Evolutionary conservation across 2,888 invertebrate genomes (phyloP).

Genomic region (Chydorus sphaericus): DNA sequence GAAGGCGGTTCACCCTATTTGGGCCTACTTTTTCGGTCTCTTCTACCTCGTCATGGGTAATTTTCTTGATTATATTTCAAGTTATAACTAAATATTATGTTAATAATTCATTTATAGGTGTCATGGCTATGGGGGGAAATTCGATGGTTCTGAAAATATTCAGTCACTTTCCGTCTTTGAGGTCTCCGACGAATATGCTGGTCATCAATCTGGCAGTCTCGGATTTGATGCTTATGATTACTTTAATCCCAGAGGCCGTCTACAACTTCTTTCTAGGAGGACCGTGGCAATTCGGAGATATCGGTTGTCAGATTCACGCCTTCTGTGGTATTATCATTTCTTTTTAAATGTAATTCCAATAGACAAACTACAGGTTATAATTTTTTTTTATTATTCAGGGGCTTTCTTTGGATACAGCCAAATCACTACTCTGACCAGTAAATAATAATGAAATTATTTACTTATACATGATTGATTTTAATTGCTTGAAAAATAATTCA

Average conservation of each 20-base stretch:
- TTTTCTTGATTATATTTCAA: no score
- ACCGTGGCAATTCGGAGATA: constrained; percentile 12
- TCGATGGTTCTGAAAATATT: constrained; percentile 1
- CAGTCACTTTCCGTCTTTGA: constrained; percentile 17
- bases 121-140: constrained; percentile 5
- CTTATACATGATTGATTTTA: no score
- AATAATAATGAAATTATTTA: no score
- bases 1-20: constrained; percentile 4
- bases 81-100: no score
- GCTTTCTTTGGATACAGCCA: constrained; percentile 29
- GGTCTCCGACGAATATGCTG: constrained; percentile 27
- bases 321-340: constrained; percentile 10
- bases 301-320: constrained; percentile 9
- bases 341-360: no score
- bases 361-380: not conserved
- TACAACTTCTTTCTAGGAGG: constrained; percentile 12
- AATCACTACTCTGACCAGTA: constrained; percentile 27
- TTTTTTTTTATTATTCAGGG: constrained; percentile 21
- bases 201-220: constrained; percentile 26
- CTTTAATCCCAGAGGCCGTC: constrained; percentile 19
- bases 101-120: constrained; percentile 2
- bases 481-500: no score
- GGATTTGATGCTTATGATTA: constrained; percentile 25
- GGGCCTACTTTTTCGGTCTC: constrained; percentile 5
- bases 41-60: constrained; percentile 6